Evolutionary conservation across 2,888 invertebrate species (phyloP).

Genomic region (Chloroclystis v-ata): DNA sequence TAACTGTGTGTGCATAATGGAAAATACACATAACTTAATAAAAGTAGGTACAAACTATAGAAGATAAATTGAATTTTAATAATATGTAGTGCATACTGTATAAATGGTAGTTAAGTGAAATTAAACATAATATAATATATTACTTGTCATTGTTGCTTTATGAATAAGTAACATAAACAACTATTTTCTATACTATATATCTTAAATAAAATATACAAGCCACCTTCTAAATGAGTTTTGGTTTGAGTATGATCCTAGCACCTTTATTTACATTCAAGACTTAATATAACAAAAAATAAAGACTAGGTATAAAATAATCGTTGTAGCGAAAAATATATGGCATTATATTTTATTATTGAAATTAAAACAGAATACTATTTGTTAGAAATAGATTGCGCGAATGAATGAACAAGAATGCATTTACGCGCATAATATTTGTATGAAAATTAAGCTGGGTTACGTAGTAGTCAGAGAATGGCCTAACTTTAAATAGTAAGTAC

Average conservation of each 20-base stretch:
- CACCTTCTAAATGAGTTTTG: constrained; percentile 25
- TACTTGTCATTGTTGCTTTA: constrained; percentile 16
- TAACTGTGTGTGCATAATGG: too few relatives aligned
- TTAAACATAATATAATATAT: constrained; percentile 4
- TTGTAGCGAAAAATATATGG: constrained; percentile 52
- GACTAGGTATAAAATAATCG: constrained; percentile 58
- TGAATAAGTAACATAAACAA: constrained; percentile 3
- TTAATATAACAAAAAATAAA: constrained; percentile 37
- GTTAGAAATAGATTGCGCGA: neutral
- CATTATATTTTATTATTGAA: constrained; percentile 28
- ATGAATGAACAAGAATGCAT: too few relatives aligned
- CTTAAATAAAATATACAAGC: constrained; percentile 6
- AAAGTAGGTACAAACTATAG: neutral
- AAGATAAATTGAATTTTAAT: neutral
- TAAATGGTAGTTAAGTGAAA: too few relatives aligned
- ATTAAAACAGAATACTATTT: neutral
- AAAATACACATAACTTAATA: too few relatives aligned
- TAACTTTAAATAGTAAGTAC: too few relatives aligned
- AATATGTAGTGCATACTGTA: too few relatives aligned
- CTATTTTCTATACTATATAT: constrained; percentile 2
- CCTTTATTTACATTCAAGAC: constrained; percentile 51
- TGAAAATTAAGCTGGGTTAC: too few relatives aligned
- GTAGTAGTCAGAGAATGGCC: too few relatives aligned
- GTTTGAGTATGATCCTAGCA: constrained; percentile 49
- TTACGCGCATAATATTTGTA: too few relatives aligned